Base-by-base conservation (phyloP, 2,888 invertebrate species). In the Arenicola marina region DNA sequence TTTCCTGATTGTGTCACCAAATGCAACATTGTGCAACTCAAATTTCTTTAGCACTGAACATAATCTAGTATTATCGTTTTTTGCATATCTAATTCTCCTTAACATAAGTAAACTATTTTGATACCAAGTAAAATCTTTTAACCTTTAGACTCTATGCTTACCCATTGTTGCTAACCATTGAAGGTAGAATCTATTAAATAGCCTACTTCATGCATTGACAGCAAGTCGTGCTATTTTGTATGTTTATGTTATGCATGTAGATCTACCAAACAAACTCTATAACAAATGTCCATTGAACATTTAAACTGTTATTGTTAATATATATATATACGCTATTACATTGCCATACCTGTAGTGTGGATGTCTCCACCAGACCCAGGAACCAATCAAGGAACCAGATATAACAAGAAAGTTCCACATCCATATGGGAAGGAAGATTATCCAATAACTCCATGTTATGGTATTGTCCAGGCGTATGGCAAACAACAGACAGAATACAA, bases 361-460 rank as follows among this genome's bases (percentile, higher is more conserved):
- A 86, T 94, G 92, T 75, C 92, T 89, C 90, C 94, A 94, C 95
- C 97, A 98, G 24, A 96, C 91, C 79, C 92, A 91, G 73, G 93
- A 93, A 56, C 98, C 98, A 62, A 95, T 88, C 53, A 91, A 88
- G 46, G 96, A 95, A 63, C 97, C 98, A 59, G 90, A 79, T 45
- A 97, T 90, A 21, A 95, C 96, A 80, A 95, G 87, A 67, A 80
- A 60, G 70, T 99, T 98, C 95, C 98, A 98, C 73, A 95, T 89
- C 96, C 96, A 99, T 79, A 99, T 90, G 56, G 99, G 98, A 26
- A 92, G 88, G 84, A 99, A 98, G 48, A 99, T 91, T 4, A 92
- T 90, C 95, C 96, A 97, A 84, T 91, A 97, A 54, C 93, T 94
- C 93, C 95, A 95, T 79, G 75, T 66, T 32, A 91, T 88, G 80